Conservation (phyloP, 92 coral and sea anemone species). For the Epizoanthus fatuus region DNA sequence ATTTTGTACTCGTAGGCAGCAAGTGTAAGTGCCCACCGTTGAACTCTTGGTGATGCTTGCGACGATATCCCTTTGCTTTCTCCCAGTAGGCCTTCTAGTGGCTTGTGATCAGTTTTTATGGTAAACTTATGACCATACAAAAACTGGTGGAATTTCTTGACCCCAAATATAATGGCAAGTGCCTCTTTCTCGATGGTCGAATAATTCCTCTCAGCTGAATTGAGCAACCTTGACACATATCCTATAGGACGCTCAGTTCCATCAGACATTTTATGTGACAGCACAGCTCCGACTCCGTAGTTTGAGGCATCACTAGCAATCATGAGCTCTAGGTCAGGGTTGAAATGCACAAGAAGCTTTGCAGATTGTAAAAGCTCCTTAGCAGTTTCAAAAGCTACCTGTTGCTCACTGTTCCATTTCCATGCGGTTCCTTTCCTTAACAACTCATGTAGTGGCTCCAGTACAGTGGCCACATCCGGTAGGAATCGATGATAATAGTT, state of each 20-base stretch:
- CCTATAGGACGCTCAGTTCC: conserved; percentile 59
- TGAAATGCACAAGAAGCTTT: conserved; percentile 35
- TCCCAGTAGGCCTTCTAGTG: conserved; percentile 57
- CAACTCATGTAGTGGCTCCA: conserved; percentile 65
- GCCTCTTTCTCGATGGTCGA: conserved; percentile 64
- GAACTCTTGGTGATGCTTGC: conserved; percentile 64
- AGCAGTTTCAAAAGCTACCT: conserved; percentile 45
- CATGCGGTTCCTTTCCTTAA: conserved; percentile 44
- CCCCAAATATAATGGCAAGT: conserved; percentile 55
- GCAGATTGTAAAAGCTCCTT: conserved; percentile 62
- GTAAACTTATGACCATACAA: conserved; percentile 54
- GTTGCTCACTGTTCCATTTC: conserved; percentile 47
- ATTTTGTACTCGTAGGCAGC: conserved; percentile 67
- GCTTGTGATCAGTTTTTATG: conserved; percentile 65
- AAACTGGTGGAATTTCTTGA: conserved; percentile 67
- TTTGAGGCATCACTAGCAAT: conserved; percentile 55
- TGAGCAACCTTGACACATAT: conserved; percentile 53
- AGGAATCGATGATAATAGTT: conserved; percentile 48
- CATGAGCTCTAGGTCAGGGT: conserved; percentile 42
- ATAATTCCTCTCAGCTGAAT: conserved; percentile 62
- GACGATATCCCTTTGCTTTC: conserved; percentile 62
- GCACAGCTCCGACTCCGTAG: conserved; percentile 58
- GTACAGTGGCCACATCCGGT: conserved; percentile 52
- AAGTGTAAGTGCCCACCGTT: conserved; percentile 77
- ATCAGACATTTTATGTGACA: conserved; percentile 35